These are phyloP conservation scores for Babylonia areolata DNA, from an alignment of 1,140 invertebrate species.

Conservation along the genomic window DNA sequence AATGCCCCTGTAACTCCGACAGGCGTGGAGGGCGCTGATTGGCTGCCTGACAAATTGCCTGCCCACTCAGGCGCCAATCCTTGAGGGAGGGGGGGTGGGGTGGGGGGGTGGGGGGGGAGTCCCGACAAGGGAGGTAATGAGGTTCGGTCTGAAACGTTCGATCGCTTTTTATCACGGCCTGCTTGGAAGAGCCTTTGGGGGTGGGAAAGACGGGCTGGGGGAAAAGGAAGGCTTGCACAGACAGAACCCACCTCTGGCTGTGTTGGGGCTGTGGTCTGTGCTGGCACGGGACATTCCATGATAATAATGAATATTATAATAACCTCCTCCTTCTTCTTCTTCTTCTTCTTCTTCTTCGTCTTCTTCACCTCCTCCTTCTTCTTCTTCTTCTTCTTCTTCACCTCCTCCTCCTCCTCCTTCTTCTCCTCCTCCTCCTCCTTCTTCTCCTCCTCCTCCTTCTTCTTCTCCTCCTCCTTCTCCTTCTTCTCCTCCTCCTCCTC, in stretches of 20 bases:
- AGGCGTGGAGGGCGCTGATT: conserved; percentile 18
- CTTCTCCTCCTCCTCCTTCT: background rate
- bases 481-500: background rate
- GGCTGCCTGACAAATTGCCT: conserved; percentile 38
- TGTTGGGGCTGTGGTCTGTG: too few relatives aligned
- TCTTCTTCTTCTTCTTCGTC: conserved; percentile 8
- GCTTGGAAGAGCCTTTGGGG: too few relatives aligned
- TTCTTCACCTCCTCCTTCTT: background rate
- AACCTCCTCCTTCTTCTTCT: background rate
- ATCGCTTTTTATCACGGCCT: background rate
- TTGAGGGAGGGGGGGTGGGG: too few relatives aligned
- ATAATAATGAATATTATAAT: too few relatives aligned
- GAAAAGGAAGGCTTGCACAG: too few relatives aligned
- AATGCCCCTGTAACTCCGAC: conserved; percentile 17
- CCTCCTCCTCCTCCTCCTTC: background rate
- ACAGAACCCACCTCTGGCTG: too few relatives aligned
- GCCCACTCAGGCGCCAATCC: background rate
- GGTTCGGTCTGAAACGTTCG: background rate
- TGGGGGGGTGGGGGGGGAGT: too few relatives aligned
- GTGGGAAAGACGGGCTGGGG: too few relatives aligned
- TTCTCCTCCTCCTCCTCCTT: background rate
- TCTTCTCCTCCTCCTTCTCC: background rate
- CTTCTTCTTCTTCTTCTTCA: background rate
- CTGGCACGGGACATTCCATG: too few relatives aligned
- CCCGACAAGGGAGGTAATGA: conserved; percentile 8